Conservation (phyloP, 1,140 invertebrate species). For the Zaprionus kolodkinae region DNA sequence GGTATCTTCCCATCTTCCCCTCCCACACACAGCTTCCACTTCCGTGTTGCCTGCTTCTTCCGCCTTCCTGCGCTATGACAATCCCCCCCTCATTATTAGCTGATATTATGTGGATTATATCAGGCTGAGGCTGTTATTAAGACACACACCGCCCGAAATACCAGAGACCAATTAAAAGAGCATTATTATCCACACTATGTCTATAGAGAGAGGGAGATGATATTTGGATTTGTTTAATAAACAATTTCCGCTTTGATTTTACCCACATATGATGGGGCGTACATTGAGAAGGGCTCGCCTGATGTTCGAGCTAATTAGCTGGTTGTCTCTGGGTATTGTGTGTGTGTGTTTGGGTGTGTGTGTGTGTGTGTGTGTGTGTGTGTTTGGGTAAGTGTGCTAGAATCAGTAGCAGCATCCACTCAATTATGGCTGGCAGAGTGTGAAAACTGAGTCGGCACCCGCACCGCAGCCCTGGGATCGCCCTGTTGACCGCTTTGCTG, state of each 20-base stretch:
- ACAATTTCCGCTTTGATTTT: constrained; percentile 76
- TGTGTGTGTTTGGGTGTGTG: constrained; percentile 10
- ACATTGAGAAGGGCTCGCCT: constrained; percentile 25
- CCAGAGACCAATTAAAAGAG: constrained; percentile 69
- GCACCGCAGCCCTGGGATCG: constrained; percentile 24
- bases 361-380: constrained; percentile 10
- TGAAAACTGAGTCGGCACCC: constrained; percentile 56
- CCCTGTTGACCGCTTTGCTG: constrained; percentile 18
- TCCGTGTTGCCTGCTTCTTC: background rate
- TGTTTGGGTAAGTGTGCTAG: constrained; percentile 8
- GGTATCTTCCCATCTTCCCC: background rate
- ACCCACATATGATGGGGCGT: constrained; percentile 5
- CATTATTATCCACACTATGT: constrained; percentile 65
- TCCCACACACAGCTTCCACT: background rate
- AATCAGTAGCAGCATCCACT: constrained; percentile 14
- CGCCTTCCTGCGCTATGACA: background rate
- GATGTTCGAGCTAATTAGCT: constrained; percentile 47
- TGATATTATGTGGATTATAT: constrained; percentile 32
- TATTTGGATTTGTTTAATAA: constrained; percentile 73
- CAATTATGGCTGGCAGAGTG: constrained; percentile 65
- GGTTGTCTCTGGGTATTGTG: too few relatives aligned
- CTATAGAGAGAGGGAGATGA: background rate
- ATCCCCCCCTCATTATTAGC: background rate
- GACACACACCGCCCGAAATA: constrained; percentile 48
- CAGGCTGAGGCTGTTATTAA: constrained; percentile 35